Evolutionary conservation across 2,797 vertebrate genomes (phyloP), one percentile per base, ranked within the genome.

Genomic region (Sebastes glaucus): DNA sequence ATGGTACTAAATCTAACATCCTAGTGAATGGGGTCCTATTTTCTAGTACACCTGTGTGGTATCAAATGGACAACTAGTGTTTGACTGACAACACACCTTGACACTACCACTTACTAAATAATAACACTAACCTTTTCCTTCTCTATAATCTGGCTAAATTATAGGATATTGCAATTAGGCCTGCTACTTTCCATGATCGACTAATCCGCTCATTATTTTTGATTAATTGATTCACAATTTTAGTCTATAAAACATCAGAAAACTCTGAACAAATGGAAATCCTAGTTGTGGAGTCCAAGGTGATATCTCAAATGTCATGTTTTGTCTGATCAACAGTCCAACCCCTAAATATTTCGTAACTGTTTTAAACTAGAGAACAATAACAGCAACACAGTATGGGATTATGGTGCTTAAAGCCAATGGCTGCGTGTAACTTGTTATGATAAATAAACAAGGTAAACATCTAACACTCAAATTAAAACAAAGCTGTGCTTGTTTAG

Each of bases 401-500:
- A 32, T 49, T 11, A 33, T 20, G 13, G 25, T 55, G 14, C 27
- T 69, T 32, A 81, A 81, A 66, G 20, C 1, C 28, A 28, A 38
- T 27, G 23, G 42, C 27, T 74, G 35, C 55, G 9, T 20, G 33
- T 35, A 68, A 74, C 5, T n/a, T 33, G 23, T 22, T 46, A 56
- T 33, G 23, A 75, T 61, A 75, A 27, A 35, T 25, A 42, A 63
- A 78, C 11, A 63, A 33, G 32, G 10, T 20, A 22, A 16, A 53
- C n/a, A 38, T 56, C 5, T 30, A 7, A 69, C 28, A 22, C 30
- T 49, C 53, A 65, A 59, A 20, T 55, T 22, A 35, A 11, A 22
- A 76, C 32, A 70, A 72, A 75, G 35, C 22, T 30, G 8, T 5
- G 35, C 14, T 38, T 27, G 20, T 79, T 78, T 38, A 18, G n/a